Evolutionary conservation across 2,888 invertebrate species (phyloP).

Genomic region (Platycheirus albimanus): DNA sequence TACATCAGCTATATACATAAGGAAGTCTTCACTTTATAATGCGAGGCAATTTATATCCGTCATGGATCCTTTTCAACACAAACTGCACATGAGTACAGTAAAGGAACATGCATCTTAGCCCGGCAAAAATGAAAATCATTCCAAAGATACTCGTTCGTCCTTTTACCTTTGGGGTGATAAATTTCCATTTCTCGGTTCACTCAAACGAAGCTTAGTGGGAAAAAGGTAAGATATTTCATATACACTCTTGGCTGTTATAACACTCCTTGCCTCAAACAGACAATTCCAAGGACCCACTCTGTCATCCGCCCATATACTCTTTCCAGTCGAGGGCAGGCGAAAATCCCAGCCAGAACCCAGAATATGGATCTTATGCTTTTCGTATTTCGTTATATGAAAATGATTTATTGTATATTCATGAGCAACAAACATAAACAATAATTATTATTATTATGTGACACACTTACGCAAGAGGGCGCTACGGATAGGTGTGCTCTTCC

Average conservation of each 20-base stretch:
- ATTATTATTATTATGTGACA: conserved; percentile 67
- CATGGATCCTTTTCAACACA: conserved; percentile 13
- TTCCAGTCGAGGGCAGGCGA: not conserved
- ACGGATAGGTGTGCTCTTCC: conserved; percentile 12
- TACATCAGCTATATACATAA: no score
- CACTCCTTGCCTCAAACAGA: conserved; percentile 28
- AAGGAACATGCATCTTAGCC: not conserved
- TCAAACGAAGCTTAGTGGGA: conserved; percentile 44
- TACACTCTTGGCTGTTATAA: conserved; percentile 20
- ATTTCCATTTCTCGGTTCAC: conserved; percentile 64
- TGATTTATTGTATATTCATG: conserved; percentile 72
- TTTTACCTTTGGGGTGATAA: conserved; percentile 46
- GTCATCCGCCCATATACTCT: conserved; percentile 5
- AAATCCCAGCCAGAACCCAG: not conserved
- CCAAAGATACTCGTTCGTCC: conserved; percentile 1
- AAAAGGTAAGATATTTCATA: conserved; percentile 47
- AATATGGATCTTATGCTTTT: conserved; percentile 32
- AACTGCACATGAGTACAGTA: conserved; percentile 5
- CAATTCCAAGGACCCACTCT: conserved; percentile 26
- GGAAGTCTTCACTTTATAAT: not conserved
- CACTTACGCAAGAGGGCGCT: conserved; percentile 32
- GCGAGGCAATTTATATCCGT: conserved; percentile 20
- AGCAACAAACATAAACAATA: conserved; percentile 72
- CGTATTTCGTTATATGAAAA: conserved; percentile 36
- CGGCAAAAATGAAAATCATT: not conserved